These are phyloP conservation scores for Protonibea diacanthus DNA, from an alignment of 2,797 vertebrate species.

Conservation along the genomic window DNA sequence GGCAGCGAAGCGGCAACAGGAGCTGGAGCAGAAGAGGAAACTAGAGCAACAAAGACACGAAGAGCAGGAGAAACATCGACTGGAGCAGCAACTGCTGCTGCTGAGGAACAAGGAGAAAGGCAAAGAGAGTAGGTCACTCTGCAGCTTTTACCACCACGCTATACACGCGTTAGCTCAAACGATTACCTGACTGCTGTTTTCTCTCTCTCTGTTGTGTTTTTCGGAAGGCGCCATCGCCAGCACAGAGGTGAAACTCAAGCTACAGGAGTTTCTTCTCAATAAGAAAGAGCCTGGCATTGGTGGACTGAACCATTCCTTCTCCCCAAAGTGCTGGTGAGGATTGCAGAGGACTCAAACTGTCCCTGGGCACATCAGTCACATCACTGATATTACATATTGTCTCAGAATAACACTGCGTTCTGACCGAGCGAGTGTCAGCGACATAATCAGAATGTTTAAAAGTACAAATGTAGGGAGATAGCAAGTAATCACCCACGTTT, in stretches of 20 bases:
- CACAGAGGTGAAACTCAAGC: conserved; percentile 96
- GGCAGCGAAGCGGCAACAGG: conserved; percentile 93
- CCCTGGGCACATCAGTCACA: not conserved
- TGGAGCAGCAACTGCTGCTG: conserved; percentile 91
- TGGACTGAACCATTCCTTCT: conserved; percentile 95
- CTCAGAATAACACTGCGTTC: too few species aligned
- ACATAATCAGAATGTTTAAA: too few species aligned
- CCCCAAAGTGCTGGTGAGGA: conserved; percentile 93
- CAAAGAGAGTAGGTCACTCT: conserved; percentile 77
- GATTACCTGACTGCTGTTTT: conserved; percentile 14
- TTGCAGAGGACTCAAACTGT: not conserved
- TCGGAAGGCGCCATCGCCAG: conserved; percentile 95
- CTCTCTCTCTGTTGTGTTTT: conserved; percentile 3
- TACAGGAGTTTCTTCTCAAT: conserved; percentile 96
- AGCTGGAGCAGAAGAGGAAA: conserved; percentile 95
- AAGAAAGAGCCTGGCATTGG: conserved; percentile 92
- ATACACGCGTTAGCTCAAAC: not conserved
- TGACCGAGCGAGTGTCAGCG: too few species aligned
- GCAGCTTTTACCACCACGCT: not conserved
- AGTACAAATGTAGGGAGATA: too few species aligned
- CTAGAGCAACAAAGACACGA: conserved; percentile 93
- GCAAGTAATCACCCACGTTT: too few species aligned
- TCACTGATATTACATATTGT: not conserved
- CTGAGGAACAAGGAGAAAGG: conserved; percentile 83
- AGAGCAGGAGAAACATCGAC: conserved; percentile 93